A percentile compares a stretch with the other conserved stretches of the same genome.
These are phyloP conservation scores for Scarus forsteni DNA, from an alignment of 2,797 vertebrate genomes.

Conservation along the genomic window DNA sequence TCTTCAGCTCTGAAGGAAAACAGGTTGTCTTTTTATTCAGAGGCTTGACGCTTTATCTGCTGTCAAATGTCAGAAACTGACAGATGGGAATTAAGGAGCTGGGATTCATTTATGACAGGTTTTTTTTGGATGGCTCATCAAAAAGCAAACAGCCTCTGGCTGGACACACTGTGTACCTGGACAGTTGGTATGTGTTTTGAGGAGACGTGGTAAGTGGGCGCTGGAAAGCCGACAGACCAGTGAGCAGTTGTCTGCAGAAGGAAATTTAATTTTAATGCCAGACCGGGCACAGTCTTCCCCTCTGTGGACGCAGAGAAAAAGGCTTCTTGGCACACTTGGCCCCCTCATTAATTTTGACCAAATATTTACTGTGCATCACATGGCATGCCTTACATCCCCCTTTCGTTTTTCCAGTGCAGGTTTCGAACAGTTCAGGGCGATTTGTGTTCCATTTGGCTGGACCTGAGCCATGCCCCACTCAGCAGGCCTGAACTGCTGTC, in stretches of 20 bases:
- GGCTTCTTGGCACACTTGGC: constrained; percentile 75
- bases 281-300: constrained; percentile 74
- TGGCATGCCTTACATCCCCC: constrained; percentile 70
- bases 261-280: constrained; percentile 81
- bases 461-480: constrained; percentile 67
- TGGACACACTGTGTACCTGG: constrained; percentile 59
- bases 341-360: constrained; percentile 83
- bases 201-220: constrained; percentile 64
- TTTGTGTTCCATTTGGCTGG: constrained; percentile 76
- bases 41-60: constrained; percentile 39
- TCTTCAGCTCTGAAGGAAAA: constrained; percentile 31
- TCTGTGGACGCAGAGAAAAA: constrained; percentile 74
- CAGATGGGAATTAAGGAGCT: constrained; percentile 29
- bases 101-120: constrained; percentile 30
- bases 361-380: constrained; percentile 82
- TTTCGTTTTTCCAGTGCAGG: constrained; percentile 74
- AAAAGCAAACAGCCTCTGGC: constrained; percentile 33
- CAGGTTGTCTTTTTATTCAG: constrained; percentile 28
- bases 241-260: constrained; percentile 73
- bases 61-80: constrained; percentile 35
- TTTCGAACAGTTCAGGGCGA: constrained; percentile 69
- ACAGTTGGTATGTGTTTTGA: constrained; percentile 56
- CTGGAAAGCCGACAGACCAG: constrained; percentile 65
- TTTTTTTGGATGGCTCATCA: constrained; percentile 27
- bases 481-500: constrained; percentile 63